Percentiles rank a stretch among this genome's conserved stretches.
phyloP scores from a whole-genome alignment of 2,888 invertebrate genomes.

The Chymomyza amoena region DNA sequence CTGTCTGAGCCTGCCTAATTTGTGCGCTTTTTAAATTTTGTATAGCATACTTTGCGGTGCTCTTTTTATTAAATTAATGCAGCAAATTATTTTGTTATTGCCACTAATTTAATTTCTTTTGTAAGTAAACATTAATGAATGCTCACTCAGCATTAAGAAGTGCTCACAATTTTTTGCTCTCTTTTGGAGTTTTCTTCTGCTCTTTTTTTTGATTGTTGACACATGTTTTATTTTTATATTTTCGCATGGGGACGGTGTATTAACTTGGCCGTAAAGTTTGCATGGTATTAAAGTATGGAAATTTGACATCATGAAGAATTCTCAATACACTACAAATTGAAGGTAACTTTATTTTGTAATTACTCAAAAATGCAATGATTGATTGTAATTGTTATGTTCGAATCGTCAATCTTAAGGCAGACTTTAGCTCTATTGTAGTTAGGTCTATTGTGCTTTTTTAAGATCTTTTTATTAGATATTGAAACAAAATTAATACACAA shows the following conservation, averaged over 20 bases:
- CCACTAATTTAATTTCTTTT: neutral
- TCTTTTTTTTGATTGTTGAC: neutral
- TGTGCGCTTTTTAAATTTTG: conserved; percentile 15
- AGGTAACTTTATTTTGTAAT: too few species aligned
- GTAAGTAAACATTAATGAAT: neutral
- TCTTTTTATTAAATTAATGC: neutral
- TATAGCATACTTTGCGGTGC: conserved; percentile 19
- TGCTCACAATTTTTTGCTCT: neutral
- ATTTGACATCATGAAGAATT: neutral
- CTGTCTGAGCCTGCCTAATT: neutral
- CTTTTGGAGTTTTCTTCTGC: neutral
- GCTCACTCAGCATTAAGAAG: neutral
- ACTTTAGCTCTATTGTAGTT: too few species aligned
- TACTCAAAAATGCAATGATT: too few species aligned
- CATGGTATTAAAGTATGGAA: neutral
- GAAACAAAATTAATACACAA: too few species aligned
- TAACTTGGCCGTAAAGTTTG: neutral
- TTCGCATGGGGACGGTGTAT: neutral
- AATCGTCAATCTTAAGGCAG: too few species aligned
- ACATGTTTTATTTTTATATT: neutral
- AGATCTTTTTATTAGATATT: too few species aligned
- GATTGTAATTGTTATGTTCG: too few species aligned
- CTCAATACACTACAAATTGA: neutral
- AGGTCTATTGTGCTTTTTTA: too few species aligned
- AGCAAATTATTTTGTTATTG: neutral